Base-by-base conservation (phyloP, 2,113 vertebrate species). In the Rhizomys pruinosus region DNA sequence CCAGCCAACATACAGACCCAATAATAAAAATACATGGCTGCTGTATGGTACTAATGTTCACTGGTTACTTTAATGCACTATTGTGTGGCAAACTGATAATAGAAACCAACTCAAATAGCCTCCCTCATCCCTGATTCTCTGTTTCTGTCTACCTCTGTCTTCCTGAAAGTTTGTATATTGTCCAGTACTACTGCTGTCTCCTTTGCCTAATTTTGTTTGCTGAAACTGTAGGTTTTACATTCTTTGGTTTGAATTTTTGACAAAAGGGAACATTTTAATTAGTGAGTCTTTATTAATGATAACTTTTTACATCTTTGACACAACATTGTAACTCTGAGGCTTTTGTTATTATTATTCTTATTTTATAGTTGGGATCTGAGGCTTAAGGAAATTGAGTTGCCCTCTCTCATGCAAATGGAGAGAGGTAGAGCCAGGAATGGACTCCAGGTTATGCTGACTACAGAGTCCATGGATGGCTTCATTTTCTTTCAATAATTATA, bases 31-130 rank as follows among this genome's bases (percentile, higher is more conserved):
- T 42, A 87, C 29, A 69, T 90, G n/a, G 82, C 93, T 81, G 59
- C 64, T 81, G 3, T 68, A 39, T 84, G 52, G 66, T 76, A 78
- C 19, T 88, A 63, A 73, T 73, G 2, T 63, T 93, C 96, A 89
- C 76, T 81, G 32, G 19, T 72, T 78, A 13, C 47, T 93, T 52
- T 74, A 39, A 84, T 93, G 25, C 5, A 87, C 72, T 94, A 68
- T n/a, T 96, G 39, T 96, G 39, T 87, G 15, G 25, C 81, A 93
- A 92, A 59, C 34, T 76, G 12, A 76, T 87, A 68, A 79, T 72
- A 10, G 42, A 87, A 93, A 61, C 7, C 66, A 69, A 22, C 20
- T 22, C 39, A 77, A 91, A 80, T 57, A 95, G 5, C 85, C 16
- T 44, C 42, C 88, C 85, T 85, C 47, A 82, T 76, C 29, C 71